These are phyloP conservation scores for Brachyistius frenatus DNA, from an alignment of 2,113 vertebrate genomes.

Conservation along the genomic window DNA sequence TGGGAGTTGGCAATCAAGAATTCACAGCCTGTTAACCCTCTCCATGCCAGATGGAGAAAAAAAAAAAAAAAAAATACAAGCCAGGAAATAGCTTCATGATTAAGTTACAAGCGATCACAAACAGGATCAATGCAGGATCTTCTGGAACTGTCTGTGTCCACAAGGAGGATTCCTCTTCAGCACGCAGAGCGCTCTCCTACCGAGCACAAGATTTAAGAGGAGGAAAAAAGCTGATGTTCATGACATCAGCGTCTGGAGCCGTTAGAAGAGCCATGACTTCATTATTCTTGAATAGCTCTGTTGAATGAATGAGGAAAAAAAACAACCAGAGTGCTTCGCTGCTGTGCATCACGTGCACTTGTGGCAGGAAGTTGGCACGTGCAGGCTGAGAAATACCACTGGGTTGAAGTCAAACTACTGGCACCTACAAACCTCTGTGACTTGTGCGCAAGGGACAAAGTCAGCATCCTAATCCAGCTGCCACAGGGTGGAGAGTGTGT, in stretches of 20 bases:
- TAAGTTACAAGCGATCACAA: conserved; percentile 55
- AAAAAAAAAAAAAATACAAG: conserved; percentile 26
- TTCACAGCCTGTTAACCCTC: conserved; percentile 86
- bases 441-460: conserved; percentile 45
- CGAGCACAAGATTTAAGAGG: conserved; percentile 63
- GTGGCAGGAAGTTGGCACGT: conserved; percentile 79
- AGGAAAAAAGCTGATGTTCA: conserved; percentile 58
- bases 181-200: conserved; percentile 25
- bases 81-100: conserved; percentile 58
- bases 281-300: conserved; percentile 76
- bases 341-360: conserved; percentile 65
- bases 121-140: conserved; percentile 39
- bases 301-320: conserved; percentile 68
- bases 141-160: conserved; percentile 24
- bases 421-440: conserved; percentile 55
- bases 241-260: conserved; percentile 79
- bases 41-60: conserved; percentile 53
- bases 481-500: conserved; percentile 37
- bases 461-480: conserved; percentile 56
- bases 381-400: conserved; percentile 66
- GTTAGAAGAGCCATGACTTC: conserved; percentile 78
- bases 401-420: conserved; percentile 65
- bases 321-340: conserved; percentile 41
- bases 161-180: conserved; percentile 53
- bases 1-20: conserved; percentile 88